Conservation (phyloP, 2,888 invertebrate species). For the Hipparchia semele region DNA sequence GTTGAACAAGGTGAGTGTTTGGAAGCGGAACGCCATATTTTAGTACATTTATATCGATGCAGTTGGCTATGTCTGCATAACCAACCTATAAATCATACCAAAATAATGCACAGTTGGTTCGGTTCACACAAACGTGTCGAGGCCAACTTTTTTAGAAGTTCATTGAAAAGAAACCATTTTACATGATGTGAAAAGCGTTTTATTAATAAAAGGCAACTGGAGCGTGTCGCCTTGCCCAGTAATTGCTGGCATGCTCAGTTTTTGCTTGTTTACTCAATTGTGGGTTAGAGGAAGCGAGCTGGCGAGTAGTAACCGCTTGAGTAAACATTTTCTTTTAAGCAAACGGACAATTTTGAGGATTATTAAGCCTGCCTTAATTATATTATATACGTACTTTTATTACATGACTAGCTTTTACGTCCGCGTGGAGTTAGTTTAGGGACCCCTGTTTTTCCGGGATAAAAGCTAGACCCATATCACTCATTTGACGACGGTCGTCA, state of each 20-base stretch:
- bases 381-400: too few relatives aligned
- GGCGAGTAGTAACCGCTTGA: not conserved
- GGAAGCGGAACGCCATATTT: too few relatives aligned
- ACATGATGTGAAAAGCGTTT: conserved; percentile 5
- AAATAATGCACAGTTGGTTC: not conserved
- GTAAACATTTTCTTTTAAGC: not conserved
- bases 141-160: conserved; percentile 1
- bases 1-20: too few relatives aligned
- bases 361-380: not conserved
- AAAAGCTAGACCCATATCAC: too few relatives aligned
- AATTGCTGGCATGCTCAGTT: not conserved
- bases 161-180: conserved; percentile 12
- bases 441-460: too few relatives aligned
- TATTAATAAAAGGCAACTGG: conserved; percentile 16
- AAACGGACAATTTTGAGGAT: not conserved
- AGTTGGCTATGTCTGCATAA: too few relatives aligned
- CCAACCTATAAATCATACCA: too few relatives aligned
- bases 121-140: not conserved
- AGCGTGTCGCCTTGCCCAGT: not conserved
- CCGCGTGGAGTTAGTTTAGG: too few relatives aligned
- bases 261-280: conserved; percentile 12
- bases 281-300: not conserved
- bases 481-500: too few relatives aligned
- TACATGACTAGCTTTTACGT: too few relatives aligned
- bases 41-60: too few relatives aligned